Evolutionary conservation across 2,113 vertebrate genomes (phyloP).

Genomic region (Halichoerus grypus): DNA sequence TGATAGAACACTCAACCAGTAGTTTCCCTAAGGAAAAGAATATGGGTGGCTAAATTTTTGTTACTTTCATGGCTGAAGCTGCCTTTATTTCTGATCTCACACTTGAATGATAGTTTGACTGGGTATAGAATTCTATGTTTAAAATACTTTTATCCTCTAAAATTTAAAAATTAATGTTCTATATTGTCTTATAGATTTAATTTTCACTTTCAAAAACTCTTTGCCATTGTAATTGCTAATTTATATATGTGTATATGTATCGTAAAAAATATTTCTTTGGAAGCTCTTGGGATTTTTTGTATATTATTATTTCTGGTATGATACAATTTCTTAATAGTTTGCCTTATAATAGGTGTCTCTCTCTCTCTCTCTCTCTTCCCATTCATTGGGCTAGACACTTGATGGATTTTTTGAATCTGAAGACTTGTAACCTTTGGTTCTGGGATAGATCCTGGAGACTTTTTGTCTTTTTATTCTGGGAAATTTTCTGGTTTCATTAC

Average conservation of each 20-base stretch:
- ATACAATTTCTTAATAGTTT: background rate
- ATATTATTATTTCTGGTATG: background rate
- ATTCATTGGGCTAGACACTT: background rate
- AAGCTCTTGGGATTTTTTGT: background rate
- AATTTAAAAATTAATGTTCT: background rate
- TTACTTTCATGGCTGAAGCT: background rate
- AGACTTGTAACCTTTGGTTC: background rate
- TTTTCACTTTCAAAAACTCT: background rate
- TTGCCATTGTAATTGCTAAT: background rate
- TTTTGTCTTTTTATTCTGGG: background rate
- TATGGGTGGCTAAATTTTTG: background rate
- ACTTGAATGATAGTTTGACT: background rate
- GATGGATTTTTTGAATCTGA: slow-evolving; percentile 8
- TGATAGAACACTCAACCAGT: background rate
- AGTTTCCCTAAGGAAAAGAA: background rate
- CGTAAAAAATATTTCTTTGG: background rate
- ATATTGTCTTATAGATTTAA: background rate
- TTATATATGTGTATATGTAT: background rate
- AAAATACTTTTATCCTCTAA: background rate
- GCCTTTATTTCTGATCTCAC: background rate
- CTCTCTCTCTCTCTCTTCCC: background rate
- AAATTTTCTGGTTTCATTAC: slow-evolving; percentile 17
- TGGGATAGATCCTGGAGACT: background rate
- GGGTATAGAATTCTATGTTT: slow-evolving; percentile 42
- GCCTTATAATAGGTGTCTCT: background rate